Evolutionary conservation across 2,888 invertebrate genomes (phyloP).

Genomic region (Eristalis arbustorum): DNA sequence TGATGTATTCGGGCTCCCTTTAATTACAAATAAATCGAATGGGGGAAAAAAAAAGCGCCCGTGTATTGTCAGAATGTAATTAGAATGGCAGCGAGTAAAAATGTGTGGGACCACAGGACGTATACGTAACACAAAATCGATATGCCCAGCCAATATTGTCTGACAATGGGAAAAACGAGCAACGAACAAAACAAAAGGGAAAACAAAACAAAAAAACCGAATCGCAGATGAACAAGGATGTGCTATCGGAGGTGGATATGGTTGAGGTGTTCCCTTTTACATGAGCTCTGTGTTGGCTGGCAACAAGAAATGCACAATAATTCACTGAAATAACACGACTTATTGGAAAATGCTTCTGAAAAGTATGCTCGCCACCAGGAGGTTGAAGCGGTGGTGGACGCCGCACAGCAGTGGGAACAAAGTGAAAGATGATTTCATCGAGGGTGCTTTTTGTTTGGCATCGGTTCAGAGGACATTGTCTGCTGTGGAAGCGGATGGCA

Average conservation of each 20-base stretch:
- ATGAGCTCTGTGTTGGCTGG: neutral
- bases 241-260: neutral
- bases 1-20: conserved; percentile 1
- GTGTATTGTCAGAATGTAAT: conserved; percentile 40
- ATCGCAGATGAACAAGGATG: conserved; percentile 11
- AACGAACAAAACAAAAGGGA: neutral
- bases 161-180: conserved; percentile 11
- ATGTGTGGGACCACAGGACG: conserved; percentile 50
- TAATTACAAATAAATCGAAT: conserved; percentile 44
- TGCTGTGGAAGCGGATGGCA: neutral
- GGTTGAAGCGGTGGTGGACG: neutral
- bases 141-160: conserved; percentile 43
- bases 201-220: neutral
- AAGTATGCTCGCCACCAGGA: neutral
- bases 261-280: neutral
- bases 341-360: neutral
- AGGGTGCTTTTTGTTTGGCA: neutral
- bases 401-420: neutral
- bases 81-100: conserved; percentile 44
- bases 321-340: neutral
- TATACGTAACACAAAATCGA: conserved; percentile 59
- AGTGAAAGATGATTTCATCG: neutral
- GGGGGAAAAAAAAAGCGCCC: neutral
- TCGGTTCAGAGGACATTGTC: neutral
- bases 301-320: neutral